These are phyloP conservation scores for Alectura lathami DNA, from an alignment of 2,113 vertebrate genomes.

Conservation along the genomic window DNA sequence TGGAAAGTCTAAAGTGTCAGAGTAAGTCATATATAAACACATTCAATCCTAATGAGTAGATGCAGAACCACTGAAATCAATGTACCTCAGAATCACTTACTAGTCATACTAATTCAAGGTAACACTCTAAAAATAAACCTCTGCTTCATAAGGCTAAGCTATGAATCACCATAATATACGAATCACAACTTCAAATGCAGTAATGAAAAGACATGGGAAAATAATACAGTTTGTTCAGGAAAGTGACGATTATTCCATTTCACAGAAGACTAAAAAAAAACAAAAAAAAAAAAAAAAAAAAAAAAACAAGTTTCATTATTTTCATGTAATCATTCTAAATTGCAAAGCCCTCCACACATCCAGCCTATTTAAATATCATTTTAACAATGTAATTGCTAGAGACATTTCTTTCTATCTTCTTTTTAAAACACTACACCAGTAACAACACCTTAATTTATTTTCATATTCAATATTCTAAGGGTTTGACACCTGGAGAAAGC, in stretches of 20 bases:
- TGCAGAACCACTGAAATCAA: conserved; percentile 18
- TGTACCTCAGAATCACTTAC: conserved; percentile 42
- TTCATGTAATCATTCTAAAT: conserved; percentile 57
- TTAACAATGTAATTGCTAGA: conserved; percentile 38
- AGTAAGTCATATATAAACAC: conserved; percentile 15
- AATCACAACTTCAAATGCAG: conserved; percentile 44
- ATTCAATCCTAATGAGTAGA: not conserved
- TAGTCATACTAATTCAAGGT: conserved; percentile 56
- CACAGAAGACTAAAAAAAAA: conserved; percentile 40
- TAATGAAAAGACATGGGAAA: conserved; percentile 48
- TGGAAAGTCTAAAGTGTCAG: not conserved
- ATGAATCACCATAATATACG: conserved; percentile 61
- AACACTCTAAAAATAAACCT: conserved; percentile 49
- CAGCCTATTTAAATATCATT: conserved; percentile 41
- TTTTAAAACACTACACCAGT: not conserved
- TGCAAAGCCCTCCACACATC: conserved; percentile 22
- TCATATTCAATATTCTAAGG: conserved; percentile 9
- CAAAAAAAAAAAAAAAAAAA: conserved; percentile 51
- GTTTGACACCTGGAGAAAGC: conserved; percentile 31
- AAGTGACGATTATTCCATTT: conserved; percentile 57
- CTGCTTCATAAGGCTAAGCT: conserved; percentile 2
- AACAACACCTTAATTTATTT: conserved; percentile 39
- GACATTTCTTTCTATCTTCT: not conserved
- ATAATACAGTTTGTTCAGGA: conserved; percentile 49
- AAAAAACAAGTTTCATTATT: conserved; percentile 47